A percentile compares a stretch with the other conserved stretches of the same genome.
Conservation (phyloP, 2,113 vertebrate genomes). For the Eupsittula cactorum region DNA sequence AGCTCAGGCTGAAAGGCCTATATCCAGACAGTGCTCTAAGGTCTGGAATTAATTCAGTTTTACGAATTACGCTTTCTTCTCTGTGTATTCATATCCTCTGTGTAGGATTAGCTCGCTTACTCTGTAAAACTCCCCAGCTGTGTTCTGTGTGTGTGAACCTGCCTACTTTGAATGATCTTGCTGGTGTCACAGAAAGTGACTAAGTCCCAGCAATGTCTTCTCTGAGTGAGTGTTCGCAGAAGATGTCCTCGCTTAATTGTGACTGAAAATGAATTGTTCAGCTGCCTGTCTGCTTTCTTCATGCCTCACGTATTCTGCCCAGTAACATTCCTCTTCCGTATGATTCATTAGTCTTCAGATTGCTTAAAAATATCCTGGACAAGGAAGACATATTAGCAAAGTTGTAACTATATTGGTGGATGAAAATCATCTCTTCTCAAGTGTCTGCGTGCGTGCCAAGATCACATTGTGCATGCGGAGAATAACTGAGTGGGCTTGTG, state of each 20-base stretch:
- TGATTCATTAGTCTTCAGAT: slow-evolving; percentile 56
- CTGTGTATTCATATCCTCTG: neutral
- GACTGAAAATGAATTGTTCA: slow-evolving; percentile 32
- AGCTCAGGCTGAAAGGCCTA: neutral
- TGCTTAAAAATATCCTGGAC: slow-evolving; percentile 58
- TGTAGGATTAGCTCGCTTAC: neutral
- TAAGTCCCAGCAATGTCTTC: neutral
- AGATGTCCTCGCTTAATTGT: slow-evolving; percentile 18
- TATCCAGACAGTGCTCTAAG: neutral
- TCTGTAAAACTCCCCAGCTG: neutral
- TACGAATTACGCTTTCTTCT: neutral
- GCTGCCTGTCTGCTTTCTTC: neutral
- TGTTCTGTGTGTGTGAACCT: neutral
- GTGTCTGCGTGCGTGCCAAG: neutral
- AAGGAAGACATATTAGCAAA: slow-evolving; percentile 47
- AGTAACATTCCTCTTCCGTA: slow-evolving; percentile 34
- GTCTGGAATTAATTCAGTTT: neutral
- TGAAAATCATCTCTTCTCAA: slow-evolving; percentile 49
- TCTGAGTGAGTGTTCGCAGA: slow-evolving; percentile 6
- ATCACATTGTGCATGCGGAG: slow-evolving; percentile 1
- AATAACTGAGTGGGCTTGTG: slow-evolving; percentile 34
- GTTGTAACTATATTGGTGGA: neutral
- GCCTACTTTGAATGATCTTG: neutral
- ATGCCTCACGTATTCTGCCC: slow-evolving; percentile 35
- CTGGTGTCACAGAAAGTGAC: neutral